Conservation (phyloP, 2,113 vertebrate species). For the Phylloscopus trochilus region DNA sequence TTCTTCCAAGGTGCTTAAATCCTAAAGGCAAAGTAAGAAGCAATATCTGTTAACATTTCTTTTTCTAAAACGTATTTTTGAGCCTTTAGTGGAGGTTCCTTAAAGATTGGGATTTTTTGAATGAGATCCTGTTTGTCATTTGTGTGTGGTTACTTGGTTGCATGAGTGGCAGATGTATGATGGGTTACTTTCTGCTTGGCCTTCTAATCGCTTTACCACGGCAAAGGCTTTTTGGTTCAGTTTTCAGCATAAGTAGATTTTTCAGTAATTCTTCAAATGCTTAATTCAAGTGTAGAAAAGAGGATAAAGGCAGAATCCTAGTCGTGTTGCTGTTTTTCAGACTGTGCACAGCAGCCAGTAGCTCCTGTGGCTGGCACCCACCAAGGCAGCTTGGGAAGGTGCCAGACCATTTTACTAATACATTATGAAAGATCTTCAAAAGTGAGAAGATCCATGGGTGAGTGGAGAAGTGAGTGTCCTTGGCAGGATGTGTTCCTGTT, state of each 20-base stretch:
- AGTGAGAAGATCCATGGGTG: background rate
- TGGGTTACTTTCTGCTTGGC: background rate
- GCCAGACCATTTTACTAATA: background rate
- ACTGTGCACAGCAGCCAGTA: background rate
- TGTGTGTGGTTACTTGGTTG: background rate
- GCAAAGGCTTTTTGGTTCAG: background rate
- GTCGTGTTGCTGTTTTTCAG: background rate
- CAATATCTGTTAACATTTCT: background rate
- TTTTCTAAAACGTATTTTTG: background rate
- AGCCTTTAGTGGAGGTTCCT: background rate
- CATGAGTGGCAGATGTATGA: background rate
- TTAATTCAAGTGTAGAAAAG: background rate
- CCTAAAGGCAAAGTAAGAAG: background rate
- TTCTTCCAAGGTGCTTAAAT: background rate
- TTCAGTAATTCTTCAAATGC: background rate
- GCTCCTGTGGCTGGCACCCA: background rate
- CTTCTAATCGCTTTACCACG: background rate
- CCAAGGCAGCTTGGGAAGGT: background rate
- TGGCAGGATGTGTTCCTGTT: background rate
- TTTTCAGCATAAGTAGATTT: slow-evolving; percentile 13
- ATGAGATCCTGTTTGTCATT: background rate
- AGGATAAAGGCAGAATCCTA: slow-evolving; percentile 2
- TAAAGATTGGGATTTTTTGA: background rate
- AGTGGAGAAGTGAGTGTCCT: background rate
- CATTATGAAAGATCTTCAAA: background rate